Percentiles rank a stretch among this genome's conserved stretches.
Conservation (phyloP, 2,113 vertebrate species). For the Lates calcarifer region DNA sequence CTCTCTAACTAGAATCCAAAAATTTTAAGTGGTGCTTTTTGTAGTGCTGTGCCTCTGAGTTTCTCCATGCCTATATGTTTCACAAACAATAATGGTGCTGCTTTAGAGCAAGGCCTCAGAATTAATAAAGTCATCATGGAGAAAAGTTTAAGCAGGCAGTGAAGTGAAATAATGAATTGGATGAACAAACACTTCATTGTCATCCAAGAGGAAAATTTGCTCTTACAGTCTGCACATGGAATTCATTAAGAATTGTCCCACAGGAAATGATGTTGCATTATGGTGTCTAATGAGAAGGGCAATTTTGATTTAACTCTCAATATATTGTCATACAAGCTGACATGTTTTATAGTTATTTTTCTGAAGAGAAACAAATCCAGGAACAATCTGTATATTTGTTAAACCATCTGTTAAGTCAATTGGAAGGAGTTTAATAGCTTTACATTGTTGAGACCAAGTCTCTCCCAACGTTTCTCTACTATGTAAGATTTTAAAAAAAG, state of each 20-base stretch:
- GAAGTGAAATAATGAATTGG: conserved; percentile 67
- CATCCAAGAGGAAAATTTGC: conserved; percentile 39
- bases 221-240: conserved; percentile 45
- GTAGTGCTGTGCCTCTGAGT: conserved; percentile 17
- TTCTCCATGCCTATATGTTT: conserved; percentile 43
- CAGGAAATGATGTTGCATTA: conserved; percentile 42
- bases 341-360: conserved; percentile 16
- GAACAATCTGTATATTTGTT: conserved; percentile 8
- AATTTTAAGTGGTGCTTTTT: conserved; percentile 35
- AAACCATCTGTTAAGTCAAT: conserved; percentile 26
- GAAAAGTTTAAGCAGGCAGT: conserved; percentile 42
- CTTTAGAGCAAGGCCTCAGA: conserved; percentile 13
- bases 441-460: not conserved
- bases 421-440: conserved; percentile 2
- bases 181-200: conserved; percentile 49
- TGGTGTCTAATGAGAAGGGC: conserved; percentile 20
- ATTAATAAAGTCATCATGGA: conserved; percentile 38
- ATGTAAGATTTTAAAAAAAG: not conserved
- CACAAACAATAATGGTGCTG: conserved; percentile 24
- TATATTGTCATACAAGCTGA: conserved; percentile 15
- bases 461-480: not conserved
- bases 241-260: conserved; percentile 35
- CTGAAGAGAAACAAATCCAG: conserved; percentile 16
- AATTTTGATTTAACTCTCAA: conserved; percentile 37
- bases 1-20: conserved; percentile 27